phyloP scores from a whole-genome alignment of 2,797 vertebrate species.

The Oryzias dopingdopingensis region DNA sequence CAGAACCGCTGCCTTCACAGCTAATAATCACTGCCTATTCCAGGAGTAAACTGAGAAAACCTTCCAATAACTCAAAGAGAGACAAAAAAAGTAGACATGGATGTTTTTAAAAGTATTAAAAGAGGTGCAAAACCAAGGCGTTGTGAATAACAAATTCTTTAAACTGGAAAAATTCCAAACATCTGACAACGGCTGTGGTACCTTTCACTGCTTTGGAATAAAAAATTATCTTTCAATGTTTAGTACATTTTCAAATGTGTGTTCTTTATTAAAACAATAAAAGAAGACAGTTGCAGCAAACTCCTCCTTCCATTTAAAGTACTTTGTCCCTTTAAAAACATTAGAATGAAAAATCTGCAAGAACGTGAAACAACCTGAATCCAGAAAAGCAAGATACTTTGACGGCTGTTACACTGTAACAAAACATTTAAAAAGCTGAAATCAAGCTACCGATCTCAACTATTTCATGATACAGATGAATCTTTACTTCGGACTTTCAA shows the following conservation, averaged over 20 bases:
- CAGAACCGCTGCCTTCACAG: constrained; percentile 24
- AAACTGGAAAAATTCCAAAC: constrained; percentile 4
- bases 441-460: constrained; percentile 15
- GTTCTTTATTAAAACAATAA: too few relatives aligned
- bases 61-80: constrained; percentile 30
- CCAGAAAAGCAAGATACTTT: constrained; percentile 19
- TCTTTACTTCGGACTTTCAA: neutral
- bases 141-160: constrained; percentile 2
- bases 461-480: constrained; percentile 3
- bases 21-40: constrained; percentile 44
- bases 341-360: constrained; percentile 2
- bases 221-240: neutral
- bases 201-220: neutral
- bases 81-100: constrained; percentile 17
- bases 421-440: constrained; percentile 31
- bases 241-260: too few relatives aligned
- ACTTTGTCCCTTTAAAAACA: neutral
- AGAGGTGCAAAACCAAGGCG: neutral
- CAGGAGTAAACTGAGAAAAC: constrained; percentile 17
- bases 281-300: too few relatives aligned
- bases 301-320: too few relatives aligned
- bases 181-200: neutral
- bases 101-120: constrained; percentile 19
- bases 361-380: neutral
- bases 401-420: constrained; percentile 59